Percentiles rank a stretch among this genome's conserved stretches.
Evolutionary conservation across 2,797 vertebrate species (phyloP).

Genomic region (Gymnocypris eckloni): DNA sequence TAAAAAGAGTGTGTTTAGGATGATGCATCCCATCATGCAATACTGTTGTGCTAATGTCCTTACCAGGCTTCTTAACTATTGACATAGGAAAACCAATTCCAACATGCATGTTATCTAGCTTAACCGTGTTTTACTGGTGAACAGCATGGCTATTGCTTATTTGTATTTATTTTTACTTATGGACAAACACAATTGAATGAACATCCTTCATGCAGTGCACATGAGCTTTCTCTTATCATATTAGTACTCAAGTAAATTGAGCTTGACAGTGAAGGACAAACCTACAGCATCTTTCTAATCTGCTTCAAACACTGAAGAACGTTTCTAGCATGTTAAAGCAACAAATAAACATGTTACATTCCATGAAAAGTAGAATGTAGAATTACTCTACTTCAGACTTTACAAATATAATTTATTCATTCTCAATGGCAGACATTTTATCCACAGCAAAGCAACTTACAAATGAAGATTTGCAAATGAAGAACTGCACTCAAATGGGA

Average conservation of each 20-base stretch:
- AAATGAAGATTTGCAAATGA: slow-evolving; percentile 18
- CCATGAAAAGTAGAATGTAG: not conserved
- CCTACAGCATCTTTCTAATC: not conserved
- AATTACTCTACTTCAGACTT: not conserved
- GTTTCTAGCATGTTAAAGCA: not conserved
- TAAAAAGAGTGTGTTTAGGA: not conserved
- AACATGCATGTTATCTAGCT: not conserved
- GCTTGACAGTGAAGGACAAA: not conserved
- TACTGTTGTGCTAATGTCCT: not conserved
- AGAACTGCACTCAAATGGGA: not conserved
- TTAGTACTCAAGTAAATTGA: not conserved
- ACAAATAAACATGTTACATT: not conserved
- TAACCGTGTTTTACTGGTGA: not conserved
- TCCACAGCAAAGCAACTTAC: not conserved
- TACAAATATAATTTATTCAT: not conserved
- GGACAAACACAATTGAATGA: not conserved
- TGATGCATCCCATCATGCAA: not conserved
- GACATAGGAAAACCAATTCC: not conserved
- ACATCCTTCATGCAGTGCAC: not conserved
- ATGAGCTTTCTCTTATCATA: not conserved
- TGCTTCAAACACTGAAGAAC: not conserved
- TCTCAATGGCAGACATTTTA: not conserved
- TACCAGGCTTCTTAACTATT: not conserved
- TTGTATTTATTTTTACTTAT: not conserved
- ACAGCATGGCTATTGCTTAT: not conserved